These are phyloP conservation scores for Stigmatopora nigra DNA, from an alignment of 2,113 vertebrate genomes.

Conservation along the genomic window DNA sequence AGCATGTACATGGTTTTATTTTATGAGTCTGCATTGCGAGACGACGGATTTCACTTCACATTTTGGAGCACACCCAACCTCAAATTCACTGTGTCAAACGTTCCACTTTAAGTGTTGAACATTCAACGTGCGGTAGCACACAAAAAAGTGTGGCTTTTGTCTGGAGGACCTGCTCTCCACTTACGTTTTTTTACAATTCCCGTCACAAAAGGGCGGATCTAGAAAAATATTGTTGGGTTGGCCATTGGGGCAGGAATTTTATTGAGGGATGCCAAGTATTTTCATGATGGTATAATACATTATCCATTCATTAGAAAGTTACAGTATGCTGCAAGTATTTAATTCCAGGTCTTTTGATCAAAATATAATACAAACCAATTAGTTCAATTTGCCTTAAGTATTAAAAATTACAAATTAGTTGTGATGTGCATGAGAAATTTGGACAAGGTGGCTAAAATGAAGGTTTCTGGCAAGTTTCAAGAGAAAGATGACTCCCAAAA, in stretches of 20 bases:
- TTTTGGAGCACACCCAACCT: not conserved
- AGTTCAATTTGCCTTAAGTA: too few relatives aligned
- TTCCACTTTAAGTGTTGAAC: not conserved
- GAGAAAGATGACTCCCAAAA: conserved; percentile 25
- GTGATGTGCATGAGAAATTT: too few relatives aligned
- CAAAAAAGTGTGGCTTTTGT: conserved; percentile 12
- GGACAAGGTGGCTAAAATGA: conserved; percentile 18
- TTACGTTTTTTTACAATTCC: conserved; percentile 32
- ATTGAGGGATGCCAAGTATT: too few relatives aligned
- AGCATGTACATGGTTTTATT: not conserved
- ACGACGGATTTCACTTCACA: not conserved
- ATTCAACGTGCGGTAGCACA: conserved; percentile 7
- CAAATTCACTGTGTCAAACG: conserved; percentile 6
- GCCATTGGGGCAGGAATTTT: too few relatives aligned
- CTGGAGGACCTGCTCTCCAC: conserved; percentile 18
- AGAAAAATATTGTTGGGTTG: too few relatives aligned
- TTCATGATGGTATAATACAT: too few relatives aligned
- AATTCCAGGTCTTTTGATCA: too few relatives aligned
- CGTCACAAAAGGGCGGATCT: conserved; percentile 4
- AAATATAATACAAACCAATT: too few relatives aligned
- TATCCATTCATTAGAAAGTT: too few relatives aligned
- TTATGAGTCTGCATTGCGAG: not conserved
- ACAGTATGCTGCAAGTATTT: too few relatives aligned
- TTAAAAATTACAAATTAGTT: too few relatives aligned
- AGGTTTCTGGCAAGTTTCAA: conserved; percentile 25